Evolutionary conservation across 1,140 invertebrate genomes (phyloP).

Genomic region (Antheraea mylitta): DNA sequence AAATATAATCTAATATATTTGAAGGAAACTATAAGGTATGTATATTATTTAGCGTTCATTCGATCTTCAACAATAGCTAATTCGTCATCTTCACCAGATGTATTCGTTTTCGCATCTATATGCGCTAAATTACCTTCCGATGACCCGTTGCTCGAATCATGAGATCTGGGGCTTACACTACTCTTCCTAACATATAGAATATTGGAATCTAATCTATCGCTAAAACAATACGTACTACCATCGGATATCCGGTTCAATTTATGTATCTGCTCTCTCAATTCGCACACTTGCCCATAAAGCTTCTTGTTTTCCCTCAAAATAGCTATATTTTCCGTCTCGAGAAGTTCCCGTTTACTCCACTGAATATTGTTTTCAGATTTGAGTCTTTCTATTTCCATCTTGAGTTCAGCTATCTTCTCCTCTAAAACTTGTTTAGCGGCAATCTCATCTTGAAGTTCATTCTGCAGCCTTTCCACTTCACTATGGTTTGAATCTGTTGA

Average conservation of each 20-base stretch:
- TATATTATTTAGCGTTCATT: constrained; percentile 24
- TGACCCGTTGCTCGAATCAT: constrained; percentile 65
- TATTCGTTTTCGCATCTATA: constrained; percentile 60
- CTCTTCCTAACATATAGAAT: constrained; percentile 64
- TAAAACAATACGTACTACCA: constrained; percentile 54
- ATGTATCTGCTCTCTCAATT: constrained; percentile 83
- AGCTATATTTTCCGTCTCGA: constrained; percentile 93
- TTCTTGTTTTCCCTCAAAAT: constrained; percentile 95
- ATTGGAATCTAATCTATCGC: constrained; percentile 54
- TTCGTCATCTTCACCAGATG: constrained; percentile 68
- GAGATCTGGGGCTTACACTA: constrained; percentile 62
- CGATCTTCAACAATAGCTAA: constrained; percentile 62
- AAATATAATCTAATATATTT: neutral
- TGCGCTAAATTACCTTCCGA: constrained; percentile 62
- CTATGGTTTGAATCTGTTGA: constrained; percentile 73
- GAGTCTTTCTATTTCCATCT: constrained; percentile 90
- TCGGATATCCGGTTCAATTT: constrained; percentile 72
- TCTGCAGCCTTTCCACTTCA: constrained; percentile 66
- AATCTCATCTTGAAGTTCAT: constrained; percentile 70
- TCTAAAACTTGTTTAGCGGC: constrained; percentile 69
- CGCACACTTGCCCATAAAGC: constrained; percentile 88
- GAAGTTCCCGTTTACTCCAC: constrained; percentile 93
- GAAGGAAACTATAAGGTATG: neutral
- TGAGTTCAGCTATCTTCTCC: constrained; percentile 85
- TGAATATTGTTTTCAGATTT: constrained; percentile 96